Evolutionary conservation across 2,888 invertebrate species (phyloP), one percentile per base, ranked within the genome.

Genomic region (Xiphydria camelus): DNA sequence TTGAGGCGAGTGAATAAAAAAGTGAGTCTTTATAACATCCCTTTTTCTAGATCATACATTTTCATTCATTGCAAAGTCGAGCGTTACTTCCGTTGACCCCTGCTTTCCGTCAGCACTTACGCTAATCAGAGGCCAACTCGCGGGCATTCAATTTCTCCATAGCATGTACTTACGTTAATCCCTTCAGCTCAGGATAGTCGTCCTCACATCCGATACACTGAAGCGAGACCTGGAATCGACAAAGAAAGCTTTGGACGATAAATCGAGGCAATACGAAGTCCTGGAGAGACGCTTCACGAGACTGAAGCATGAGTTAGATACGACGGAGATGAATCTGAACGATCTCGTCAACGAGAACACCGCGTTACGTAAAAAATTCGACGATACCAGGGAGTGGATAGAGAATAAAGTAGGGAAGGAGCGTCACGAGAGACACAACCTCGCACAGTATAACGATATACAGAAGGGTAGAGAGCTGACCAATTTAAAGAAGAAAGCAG

Each of bases 401-500:
- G 47, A 57, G 41, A 18, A 36, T 1, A 58, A 49, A 20, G 34
- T 48, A 3, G 51, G 41, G 4, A 59, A 61, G 19, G 55, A 58
- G 4, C 54, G 54, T 2, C 29, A 57, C n/a, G 58, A 62, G 4
- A 55, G 49, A 41, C 47, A 39, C 6, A 58, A 53, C 32, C 34
- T 42, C 2, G 38, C 35, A 0, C 51, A 58, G 29, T 51, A 55
- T 19, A 45, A 50, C n/a, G 56, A 62, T 12, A 39, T 53, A 14
- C 57, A 54, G 10, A 57, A 51, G 6, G 52, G 48, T 18, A 54
- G 56, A 32, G 64, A 64, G 19, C 15, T 65, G 7, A 15, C 41
- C 2, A 61, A 48, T 40, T 36, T 64, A 20, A 65, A 61, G 41
- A 65, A 61, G 33, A 63, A 62, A 21, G 34, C 47, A 2, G 61